A percentile compares a stretch with the other conserved stretches of the same genome.
Conservation (phyloP, 2,888 invertebrate genomes). For the Pyrgus malvae region DNA sequence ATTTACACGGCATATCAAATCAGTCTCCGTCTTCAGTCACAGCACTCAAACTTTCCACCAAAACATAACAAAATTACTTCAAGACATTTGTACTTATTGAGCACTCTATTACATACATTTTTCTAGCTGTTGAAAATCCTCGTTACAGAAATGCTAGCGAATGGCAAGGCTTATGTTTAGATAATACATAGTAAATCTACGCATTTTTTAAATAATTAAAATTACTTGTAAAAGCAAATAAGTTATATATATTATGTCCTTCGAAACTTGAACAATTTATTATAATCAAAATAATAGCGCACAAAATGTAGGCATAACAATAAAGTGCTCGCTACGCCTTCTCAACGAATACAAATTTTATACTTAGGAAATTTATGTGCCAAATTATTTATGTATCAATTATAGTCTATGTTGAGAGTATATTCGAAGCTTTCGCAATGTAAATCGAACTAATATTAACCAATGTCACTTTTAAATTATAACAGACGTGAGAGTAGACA, state of each 20-base stretch:
- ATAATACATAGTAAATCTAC: too few relatives aligned
- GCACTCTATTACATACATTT: too few relatives aligned
- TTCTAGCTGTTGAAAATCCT: too few relatives aligned
- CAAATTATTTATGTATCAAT: constrained; percentile 17
- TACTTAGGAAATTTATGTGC: constrained; percentile 5
- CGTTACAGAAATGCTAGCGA: too few relatives aligned
- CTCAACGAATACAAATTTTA: background rate
- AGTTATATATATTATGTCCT: background rate
- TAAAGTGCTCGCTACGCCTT: background rate
- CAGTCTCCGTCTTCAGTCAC: too few relatives aligned
- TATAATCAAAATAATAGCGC: background rate
- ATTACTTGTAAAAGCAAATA: too few relatives aligned
- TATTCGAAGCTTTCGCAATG: background rate
- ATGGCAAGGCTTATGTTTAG: too few relatives aligned
- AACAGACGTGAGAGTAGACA: background rate
- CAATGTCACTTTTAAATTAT: background rate
- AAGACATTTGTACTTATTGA: too few relatives aligned
- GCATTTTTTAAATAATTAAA: too few relatives aligned
- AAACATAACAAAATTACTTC: too few relatives aligned
- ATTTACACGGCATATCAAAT: too few relatives aligned
- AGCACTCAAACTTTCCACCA: too few relatives aligned
- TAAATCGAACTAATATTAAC: background rate
- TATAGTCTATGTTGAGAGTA: background rate
- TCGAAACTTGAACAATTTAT: background rate
- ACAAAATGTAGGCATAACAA: background rate